These are phyloP conservation scores for Dendroctonus ponderosae DNA, from an alignment of 1,140 invertebrate genomes.

Conservation along the genomic window DNA sequence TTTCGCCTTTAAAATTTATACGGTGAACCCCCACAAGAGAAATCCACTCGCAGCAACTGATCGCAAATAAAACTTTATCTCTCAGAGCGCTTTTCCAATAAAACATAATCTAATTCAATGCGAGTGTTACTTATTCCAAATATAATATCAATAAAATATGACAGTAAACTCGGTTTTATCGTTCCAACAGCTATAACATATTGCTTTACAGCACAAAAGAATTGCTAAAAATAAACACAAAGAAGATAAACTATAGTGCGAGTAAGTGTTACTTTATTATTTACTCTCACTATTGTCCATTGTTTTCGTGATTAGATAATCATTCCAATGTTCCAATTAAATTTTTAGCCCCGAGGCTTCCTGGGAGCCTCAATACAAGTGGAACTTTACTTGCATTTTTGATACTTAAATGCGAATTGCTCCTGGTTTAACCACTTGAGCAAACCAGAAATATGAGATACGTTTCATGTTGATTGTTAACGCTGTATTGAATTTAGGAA, in stretches of 20 bases:
- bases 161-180: conserved; percentile 40
- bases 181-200: conserved; percentile 39
- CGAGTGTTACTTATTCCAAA: conserved; percentile 40
- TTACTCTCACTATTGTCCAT: too few species aligned
- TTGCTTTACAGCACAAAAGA: conserved; percentile 35
- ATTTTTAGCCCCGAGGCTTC: too few species aligned
- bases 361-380: too few species aligned
- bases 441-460: too few species aligned
- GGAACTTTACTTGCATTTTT: too few species aligned
- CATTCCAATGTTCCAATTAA: too few species aligned
- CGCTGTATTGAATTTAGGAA: too few species aligned
- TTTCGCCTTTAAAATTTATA: conserved; percentile 34
- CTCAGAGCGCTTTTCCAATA: conserved; percentile 33
- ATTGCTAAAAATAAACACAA: conserved; percentile 25
- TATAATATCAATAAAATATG: conserved; percentile 44
- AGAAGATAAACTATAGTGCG: background rate
- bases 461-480: too few species aligned
- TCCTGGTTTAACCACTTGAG: too few species aligned
- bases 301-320: too few species aligned
- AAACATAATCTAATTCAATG: conserved; percentile 40
- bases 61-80: conserved; percentile 41
- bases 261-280: conserved; percentile 6
- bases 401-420: too few species aligned
- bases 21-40: conserved; percentile 17
- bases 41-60: conserved; percentile 23